Evolutionary conservation across 2,797 vertebrate species (phyloP).

Genomic region (Fringilla coelebs): DNA sequence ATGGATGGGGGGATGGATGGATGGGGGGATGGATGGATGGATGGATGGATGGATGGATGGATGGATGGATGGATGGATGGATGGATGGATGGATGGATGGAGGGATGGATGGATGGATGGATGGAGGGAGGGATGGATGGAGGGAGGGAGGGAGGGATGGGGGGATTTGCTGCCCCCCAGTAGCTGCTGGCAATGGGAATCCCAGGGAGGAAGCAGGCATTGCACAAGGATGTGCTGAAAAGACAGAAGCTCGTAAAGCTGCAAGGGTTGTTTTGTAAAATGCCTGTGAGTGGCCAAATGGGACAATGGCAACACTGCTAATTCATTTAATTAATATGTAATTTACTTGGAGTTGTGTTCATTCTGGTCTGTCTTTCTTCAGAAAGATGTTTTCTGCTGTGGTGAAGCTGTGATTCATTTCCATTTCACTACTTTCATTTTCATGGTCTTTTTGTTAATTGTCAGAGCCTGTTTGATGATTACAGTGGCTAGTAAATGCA

Average conservation of each 20-base stretch:
- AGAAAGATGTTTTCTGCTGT: conserved; percentile 63
- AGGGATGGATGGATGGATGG: too few species aligned
- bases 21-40: too few species aligned
- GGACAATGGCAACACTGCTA: conserved; percentile 59
- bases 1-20: too few species aligned
- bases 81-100: too few species aligned
- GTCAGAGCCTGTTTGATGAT: conserved; percentile 58
- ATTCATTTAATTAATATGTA: conserved; percentile 69
- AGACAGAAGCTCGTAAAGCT: conserved; percentile 30
- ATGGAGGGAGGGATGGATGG: too few species aligned
- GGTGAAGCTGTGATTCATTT: conserved; percentile 65
- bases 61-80: too few species aligned
- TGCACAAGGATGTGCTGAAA: conserved; percentile 14
- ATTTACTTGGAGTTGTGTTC: conserved; percentile 54
- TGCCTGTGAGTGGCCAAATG: conserved; percentile 32
- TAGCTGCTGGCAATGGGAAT: background rate
- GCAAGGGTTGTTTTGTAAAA: conserved; percentile 46
- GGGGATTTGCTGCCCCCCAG: background rate
- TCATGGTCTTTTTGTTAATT: conserved; percentile 67
- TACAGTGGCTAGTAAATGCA: conserved; percentile 59
- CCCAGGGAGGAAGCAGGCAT: conserved; percentile 10
- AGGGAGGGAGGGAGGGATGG: background rate
- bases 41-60: too few species aligned
- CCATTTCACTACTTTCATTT: conserved; percentile 63
- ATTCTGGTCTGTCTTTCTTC: conserved; percentile 56